Evolutionary conservation across 2,888 invertebrate genomes (phyloP).

Genomic region (Pheosia tremula): DNA sequence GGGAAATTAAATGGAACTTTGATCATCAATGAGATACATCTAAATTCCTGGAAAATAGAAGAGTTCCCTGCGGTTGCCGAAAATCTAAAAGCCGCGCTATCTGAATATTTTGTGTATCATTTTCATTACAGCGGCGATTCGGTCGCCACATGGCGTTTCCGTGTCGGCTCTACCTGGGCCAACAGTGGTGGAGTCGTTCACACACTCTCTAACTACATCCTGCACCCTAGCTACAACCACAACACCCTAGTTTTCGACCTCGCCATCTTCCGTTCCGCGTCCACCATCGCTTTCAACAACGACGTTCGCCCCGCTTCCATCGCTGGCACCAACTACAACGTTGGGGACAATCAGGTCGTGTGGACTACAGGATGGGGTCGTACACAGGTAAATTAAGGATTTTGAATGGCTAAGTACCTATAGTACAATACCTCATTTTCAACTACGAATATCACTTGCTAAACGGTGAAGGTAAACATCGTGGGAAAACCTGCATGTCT

Average conservation of each 20-base stretch:
- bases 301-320: conserved; percentile 39
- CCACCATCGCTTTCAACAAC: conserved; percentile 30
- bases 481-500: too few species aligned
- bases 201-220: conserved; percentile 20
- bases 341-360: conserved; percentile 48
- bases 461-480: too few species aligned
- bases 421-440: too few species aligned
- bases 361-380: conserved; percentile 63
- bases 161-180: conserved; percentile 43
- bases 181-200: conserved; percentile 43
- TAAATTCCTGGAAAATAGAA: too few species aligned
- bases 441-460: too few species aligned
- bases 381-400: too few species aligned
- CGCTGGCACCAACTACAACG: conserved; percentile 50
- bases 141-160: conserved; percentile 33
- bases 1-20: too few species aligned
- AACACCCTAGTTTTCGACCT: conserved; percentile 41
- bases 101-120: too few species aligned
- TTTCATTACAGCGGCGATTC: conserved; percentile 32
- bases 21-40: too few species aligned
- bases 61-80: too few species aligned
- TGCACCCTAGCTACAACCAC: conserved; percentile 32
- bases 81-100: too few species aligned
- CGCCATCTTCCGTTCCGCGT: conserved; percentile 32
- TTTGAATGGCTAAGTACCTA: too few species aligned